These are phyloP conservation scores for Caenorhabditis tropicalis DNA, from an alignment of 1,140 invertebrate species.

Conservation along the genomic window DNA sequence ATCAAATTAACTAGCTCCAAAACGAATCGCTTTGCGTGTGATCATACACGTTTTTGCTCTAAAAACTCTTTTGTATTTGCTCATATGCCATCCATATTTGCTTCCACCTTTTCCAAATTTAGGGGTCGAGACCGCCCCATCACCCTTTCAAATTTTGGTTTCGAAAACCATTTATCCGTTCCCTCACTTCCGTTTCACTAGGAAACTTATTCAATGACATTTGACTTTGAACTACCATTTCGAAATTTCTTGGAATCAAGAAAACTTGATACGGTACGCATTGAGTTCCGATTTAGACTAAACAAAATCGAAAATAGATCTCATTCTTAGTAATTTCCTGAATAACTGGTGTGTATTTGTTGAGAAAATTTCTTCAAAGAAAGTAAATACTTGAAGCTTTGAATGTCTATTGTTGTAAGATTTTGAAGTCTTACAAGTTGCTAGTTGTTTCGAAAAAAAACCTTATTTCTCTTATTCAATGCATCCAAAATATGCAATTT, in stretches of 20 bases:
- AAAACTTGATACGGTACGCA: conserved; percentile 9
- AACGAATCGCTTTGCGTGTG: neutral
- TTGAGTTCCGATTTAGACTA: no score
- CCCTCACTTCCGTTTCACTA: neutral
- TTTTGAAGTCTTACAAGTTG: no score
- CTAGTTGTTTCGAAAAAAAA: no score
- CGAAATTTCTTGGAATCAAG: conserved; percentile 28
- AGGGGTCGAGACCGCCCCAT: conserved; percentile 26
- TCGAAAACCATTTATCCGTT: neutral
- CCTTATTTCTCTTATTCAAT: conserved; percentile 4
- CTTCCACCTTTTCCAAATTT: neutral
- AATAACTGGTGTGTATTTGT: no score
- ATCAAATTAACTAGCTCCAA: conserved; percentile 1
- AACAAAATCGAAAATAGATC: no score
- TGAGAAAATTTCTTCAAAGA: no score
- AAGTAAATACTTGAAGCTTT: no score
- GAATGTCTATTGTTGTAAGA: no score
- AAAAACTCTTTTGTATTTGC: conserved; percentile 36
- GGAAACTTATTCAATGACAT: neutral
- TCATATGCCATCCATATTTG: conserved; percentile 21
- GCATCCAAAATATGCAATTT: neutral
- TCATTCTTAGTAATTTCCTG: no score
- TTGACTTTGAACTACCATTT: conserved; percentile 22
- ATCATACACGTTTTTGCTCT: neutral
- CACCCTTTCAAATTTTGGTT: neutral